phyloP scores from a whole-genome alignment of 2,888 invertebrate species.

The Chaetoderma sp. region DNA sequence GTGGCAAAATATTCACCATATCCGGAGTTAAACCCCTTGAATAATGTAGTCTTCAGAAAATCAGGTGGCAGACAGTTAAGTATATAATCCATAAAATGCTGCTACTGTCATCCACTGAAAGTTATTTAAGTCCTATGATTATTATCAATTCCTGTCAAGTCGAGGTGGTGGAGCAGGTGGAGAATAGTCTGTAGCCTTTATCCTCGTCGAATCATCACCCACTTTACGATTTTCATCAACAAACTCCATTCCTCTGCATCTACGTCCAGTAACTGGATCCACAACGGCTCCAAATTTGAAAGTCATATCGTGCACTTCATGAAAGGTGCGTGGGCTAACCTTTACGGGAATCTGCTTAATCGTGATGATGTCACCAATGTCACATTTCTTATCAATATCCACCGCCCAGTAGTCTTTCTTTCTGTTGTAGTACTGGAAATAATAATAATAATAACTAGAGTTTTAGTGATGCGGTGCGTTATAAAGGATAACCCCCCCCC shows the following conservation, averaged over 20 bases:
- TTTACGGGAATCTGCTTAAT: conserved; percentile 39
- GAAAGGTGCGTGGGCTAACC: conserved; percentile 35
- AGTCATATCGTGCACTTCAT: conserved; percentile 47
- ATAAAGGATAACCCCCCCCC: too few relatives aligned
- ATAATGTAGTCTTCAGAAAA: too few relatives aligned
- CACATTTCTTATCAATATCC: conserved; percentile 23
- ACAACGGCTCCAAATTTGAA: conserved; percentile 50
- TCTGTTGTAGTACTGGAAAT: conserved; percentile 55
- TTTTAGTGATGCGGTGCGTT: too few relatives aligned
- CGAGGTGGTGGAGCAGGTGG: too few relatives aligned
- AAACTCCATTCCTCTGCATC: conserved; percentile 53
- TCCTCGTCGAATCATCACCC: background rate
- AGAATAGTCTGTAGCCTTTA: too few relatives aligned
- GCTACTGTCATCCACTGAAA: too few relatives aligned
- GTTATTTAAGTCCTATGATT: too few relatives aligned
- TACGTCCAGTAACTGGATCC: conserved; percentile 59
- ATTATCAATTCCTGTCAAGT: too few relatives aligned
- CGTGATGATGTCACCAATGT: conserved; percentile 49
- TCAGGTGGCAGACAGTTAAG: too few relatives aligned
- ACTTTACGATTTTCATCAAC: conserved; percentile 45
- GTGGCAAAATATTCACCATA: too few relatives aligned
- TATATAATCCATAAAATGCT: too few relatives aligned
- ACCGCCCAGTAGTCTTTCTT: conserved; percentile 44
- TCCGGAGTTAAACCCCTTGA: too few relatives aligned
- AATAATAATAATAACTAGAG: background rate